Evolutionary conservation across 2,797 vertebrate genomes (phyloP).

Genomic region (Artibeus lituratus): DNA sequence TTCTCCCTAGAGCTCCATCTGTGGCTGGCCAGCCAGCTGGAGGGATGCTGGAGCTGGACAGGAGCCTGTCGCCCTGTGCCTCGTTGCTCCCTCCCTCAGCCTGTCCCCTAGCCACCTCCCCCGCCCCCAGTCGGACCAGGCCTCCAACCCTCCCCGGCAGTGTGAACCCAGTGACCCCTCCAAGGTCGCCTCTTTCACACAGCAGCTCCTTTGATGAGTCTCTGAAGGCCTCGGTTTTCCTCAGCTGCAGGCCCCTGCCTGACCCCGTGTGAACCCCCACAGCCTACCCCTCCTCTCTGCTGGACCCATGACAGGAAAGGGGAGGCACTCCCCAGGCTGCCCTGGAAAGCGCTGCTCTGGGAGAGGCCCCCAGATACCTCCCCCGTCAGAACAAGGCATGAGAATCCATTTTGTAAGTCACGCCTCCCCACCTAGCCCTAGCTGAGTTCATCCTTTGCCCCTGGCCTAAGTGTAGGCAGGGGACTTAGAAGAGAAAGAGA

Average conservation of each 20-base stretch:
- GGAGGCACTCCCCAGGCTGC: not conserved
- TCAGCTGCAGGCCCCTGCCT: not conserved
- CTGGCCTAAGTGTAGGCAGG: not conserved
- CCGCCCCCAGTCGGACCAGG: not conserved
- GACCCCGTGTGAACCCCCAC: not conserved
- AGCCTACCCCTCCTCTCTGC: not conserved
- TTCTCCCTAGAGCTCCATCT: not conserved
- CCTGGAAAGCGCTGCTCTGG: not conserved
- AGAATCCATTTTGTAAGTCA: not conserved
- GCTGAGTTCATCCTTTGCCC: not conserved
- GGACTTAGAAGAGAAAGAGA: not conserved
- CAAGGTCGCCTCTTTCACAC: conserved; percentile 17
- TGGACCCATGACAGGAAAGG: not conserved
- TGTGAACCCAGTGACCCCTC: not conserved
- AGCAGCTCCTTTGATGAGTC: conserved; percentile 45
- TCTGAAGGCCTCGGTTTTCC: conserved; percentile 27
- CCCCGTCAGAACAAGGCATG: not conserved
- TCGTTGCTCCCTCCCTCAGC: not conserved
- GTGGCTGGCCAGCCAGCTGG: not conserved
- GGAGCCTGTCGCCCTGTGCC: not conserved
- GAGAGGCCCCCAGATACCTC: not conserved
- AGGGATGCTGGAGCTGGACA: not conserved
- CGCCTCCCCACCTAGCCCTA: not conserved
- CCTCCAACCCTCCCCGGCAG: not conserved
- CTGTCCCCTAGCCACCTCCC: not conserved